phyloP scores from a whole-genome alignment of 2,888 invertebrate species.

The Bellardia pandia region DNA sequence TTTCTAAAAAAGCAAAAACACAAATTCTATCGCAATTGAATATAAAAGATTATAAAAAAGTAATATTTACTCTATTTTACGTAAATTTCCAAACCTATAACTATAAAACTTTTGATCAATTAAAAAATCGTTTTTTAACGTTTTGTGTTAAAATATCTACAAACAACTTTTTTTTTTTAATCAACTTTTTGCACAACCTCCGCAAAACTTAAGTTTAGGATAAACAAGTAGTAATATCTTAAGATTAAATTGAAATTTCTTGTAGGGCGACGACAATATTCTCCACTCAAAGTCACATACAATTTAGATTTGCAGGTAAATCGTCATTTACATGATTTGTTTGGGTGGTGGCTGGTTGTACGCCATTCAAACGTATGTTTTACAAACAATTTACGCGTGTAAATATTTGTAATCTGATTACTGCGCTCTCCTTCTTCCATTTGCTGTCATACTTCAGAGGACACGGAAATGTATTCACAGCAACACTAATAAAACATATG shows the following conservation, averaged over 20 bases:
- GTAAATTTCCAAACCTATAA: too few relatives aligned
- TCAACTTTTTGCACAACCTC: background rate
- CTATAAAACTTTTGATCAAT: too few relatives aligned
- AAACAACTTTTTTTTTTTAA: too few relatives aligned
- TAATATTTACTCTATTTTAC: too few relatives aligned
- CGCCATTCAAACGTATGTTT: slow-evolving; percentile 58
- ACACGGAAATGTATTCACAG: slow-evolving; percentile 22
- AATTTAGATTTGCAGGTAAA: slow-evolving; percentile 65
- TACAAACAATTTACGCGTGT: slow-evolving; percentile 67
- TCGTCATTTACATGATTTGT: slow-evolving; percentile 20
- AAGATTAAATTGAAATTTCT: slow-evolving; percentile 62
- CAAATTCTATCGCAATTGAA: too few relatives aligned
- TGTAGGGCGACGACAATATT: slow-evolving; percentile 53
- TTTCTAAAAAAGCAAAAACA: too few relatives aligned
- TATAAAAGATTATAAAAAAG: too few relatives aligned
- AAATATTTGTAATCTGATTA: slow-evolving; percentile 68
- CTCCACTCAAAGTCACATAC: slow-evolving; percentile 18
- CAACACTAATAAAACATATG: slow-evolving; percentile 49
- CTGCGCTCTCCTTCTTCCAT: slow-evolving; percentile 18
- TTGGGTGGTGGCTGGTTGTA: slow-evolving; percentile 22
- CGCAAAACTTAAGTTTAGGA: background rate
- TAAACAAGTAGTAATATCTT: slow-evolving; percentile 10
- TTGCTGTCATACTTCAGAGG: background rate
- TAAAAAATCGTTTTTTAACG: too few relatives aligned
- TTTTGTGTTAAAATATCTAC: too few relatives aligned